Evolutionary conservation across 2,888 invertebrate species (phyloP), one percentile per base, ranked within the genome.

Genomic region (Ptychoptera contaminata): DNA sequence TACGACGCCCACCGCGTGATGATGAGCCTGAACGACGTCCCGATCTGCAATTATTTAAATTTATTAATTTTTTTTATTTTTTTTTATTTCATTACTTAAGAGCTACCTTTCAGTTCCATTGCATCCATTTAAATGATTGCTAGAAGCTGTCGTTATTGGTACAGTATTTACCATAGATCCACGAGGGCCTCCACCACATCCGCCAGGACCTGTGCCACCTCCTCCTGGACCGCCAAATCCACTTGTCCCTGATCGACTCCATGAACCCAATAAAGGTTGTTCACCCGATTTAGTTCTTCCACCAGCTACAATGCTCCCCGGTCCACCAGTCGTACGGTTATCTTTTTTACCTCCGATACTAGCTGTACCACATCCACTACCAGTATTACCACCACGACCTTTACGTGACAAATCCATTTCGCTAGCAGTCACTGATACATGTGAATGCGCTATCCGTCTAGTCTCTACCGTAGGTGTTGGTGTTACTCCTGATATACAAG

Each of bases 351-450:
- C n/a, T n/a, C n/a, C n/a, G n/a, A n/a, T n/a, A n/a, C n/a, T n/a
- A n/a, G n/a, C n/a, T n/a, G n/a, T n/a, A n/a, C n/a, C n/a, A n/a
- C n/a, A n/a, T n/a, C n/a, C n/a, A n/a, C n/a, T n/a, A n/a, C n/a
- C n/a, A 64, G 74, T 76, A 56, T 74, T 68, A 57, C 71, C 68
- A 55, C 75, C 70, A 62, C 75, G 78, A 55, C 74, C 70, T 61
- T 76, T 78, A 59, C 70, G 71, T 54, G 77, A 77, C 55, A 84
- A 70, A 66, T 83, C 82, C 65, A 82, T 71, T 67, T 82, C 82
- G 60, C 80, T 81, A 56, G 76, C 76, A 51, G 74, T 71, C 54
- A 72, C 71, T 56, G 72, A 71, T 53, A 74, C 72, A 62, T 54
- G 70, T 49, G 63, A 59, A 64, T 54, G 69, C 15, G 29, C 30